Conservation (phyloP, 2,888 invertebrate genomes). For the Timandra comae region DNA sequence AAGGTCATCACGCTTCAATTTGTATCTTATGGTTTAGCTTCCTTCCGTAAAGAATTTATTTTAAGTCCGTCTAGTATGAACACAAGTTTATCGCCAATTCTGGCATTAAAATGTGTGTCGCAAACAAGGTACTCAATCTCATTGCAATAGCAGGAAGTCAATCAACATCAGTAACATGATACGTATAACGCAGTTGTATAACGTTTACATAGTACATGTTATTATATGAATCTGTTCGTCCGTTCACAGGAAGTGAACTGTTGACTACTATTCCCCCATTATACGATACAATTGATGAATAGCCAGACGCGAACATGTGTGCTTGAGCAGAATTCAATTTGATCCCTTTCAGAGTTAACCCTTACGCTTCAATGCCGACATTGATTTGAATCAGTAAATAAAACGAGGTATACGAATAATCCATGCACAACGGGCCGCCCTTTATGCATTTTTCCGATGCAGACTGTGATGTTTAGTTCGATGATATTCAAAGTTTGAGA, state of each 20-base stretch:
- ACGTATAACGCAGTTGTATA: not conserved
- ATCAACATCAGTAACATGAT: constrained; percentile 21
- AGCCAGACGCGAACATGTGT: constrained; percentile 60
- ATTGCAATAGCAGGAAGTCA: constrained; percentile 23
- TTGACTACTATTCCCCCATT: constrained; percentile 61
- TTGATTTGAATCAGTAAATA: constrained; percentile 68
- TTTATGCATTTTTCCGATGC: no score
- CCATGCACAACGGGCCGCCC: constrained; percentile 1
- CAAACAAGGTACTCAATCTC: constrained; percentile 13
- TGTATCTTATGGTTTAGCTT: constrained; percentile 14
- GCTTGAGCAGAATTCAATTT: constrained; percentile 65
- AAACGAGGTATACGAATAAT: constrained; percentile 25
- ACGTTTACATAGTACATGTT: constrained; percentile 16
- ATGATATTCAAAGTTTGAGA: no score
- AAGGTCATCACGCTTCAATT: constrained; percentile 20
- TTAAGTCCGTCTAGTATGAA: not conserved
- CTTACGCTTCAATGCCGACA: constrained; percentile 53
- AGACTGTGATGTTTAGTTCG: no score
- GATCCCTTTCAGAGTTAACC: constrained; percentile 64
- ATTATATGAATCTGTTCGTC: constrained; percentile 27
- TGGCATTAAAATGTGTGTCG: constrained; percentile 2
- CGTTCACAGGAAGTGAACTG: constrained; percentile 53
- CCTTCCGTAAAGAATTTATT: constrained; percentile 17
- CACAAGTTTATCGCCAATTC: not conserved
- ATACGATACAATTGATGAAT: constrained; percentile 68